Conservation (phyloP, 2,113 vertebrate species). For the Apeltes quadracus region DNA sequence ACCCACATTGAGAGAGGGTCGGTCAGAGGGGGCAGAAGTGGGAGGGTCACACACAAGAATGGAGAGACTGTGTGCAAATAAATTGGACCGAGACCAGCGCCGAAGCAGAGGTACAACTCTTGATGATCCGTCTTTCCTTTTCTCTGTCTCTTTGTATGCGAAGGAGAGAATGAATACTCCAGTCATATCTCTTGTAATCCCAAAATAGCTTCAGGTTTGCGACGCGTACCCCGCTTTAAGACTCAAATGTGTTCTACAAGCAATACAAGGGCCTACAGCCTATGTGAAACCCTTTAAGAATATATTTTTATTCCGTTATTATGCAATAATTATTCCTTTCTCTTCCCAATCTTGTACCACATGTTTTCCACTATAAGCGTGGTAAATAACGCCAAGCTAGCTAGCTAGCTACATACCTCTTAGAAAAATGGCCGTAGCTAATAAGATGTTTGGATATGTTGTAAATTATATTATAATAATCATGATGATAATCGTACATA, state of each 20-base stretch:
- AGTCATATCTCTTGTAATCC: background rate
- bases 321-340: background rate
- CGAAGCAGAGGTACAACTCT: slow-evolving; percentile 28
- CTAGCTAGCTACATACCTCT: background rate
- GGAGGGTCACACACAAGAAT: slow-evolving; percentile 15
- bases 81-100: slow-evolving; percentile 50
- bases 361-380: background rate
- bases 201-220: background rate
- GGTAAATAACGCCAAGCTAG: background rate
- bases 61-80: slow-evolving; percentile 26
- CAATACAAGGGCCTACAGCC: background rate
- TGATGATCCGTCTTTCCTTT: slow-evolving; percentile 26
- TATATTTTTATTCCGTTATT: background rate
- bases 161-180: background rate
- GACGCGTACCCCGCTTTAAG: too few species aligned
- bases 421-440: too few species aligned
- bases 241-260: background rate
- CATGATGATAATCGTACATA: background rate
- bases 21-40: slow-evolving; percentile 38
- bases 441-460: too few species aligned
- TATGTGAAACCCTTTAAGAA: background rate
- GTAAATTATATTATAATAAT: too few species aligned
- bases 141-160: background rate
- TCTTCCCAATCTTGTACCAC: background rate
- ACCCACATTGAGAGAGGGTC: slow-evolving; percentile 34